Evolutionary conservation across 2,888 invertebrate species (phyloP), one percentile per base, ranked within the genome.

Genomic region (Zootermopsis nevadensis): DNA sequence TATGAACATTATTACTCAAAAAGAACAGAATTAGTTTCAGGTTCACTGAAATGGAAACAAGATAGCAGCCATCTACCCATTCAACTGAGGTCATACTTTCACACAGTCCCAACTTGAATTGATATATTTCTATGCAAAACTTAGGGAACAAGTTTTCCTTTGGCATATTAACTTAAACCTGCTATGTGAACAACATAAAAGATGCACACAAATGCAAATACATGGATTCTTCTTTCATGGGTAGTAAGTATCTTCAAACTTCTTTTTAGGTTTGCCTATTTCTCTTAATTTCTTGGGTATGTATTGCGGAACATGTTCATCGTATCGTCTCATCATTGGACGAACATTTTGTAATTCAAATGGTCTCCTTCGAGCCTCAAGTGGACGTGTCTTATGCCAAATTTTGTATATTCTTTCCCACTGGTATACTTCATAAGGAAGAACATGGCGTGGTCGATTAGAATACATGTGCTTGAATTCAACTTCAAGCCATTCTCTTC

Each of bases 351-450:
- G 89, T 83, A 93, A 89, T 88, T 96, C 94, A 89, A 95, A 97
- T 87, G 93, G 94, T 79, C 95, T 91, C 81, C 92, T 90, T 86
- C 91, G 94, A 12, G 94, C 91, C 80, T 96, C 96, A 89, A 94
- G 88, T 77, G 92, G 92, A 84, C 95, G 91, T 0, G 94, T 95
- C 22, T 95, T 92, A 87, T 93, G 90, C 87, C 94, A 90, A 31
- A 84, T 79, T 79, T 96, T 94, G 88, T 96, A 97, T 85, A 97
- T 94, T 85, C 92, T 92, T 88, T 97, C 96, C 97, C 97, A 98
- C 83, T 93, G 88, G 87, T 95, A 94, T 55, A 94, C 90, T 90
- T 97, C 96, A 33, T 95, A 94, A 22, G 89, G 84, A 74, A 92
- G 89, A 31, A 91, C 90, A 87, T 93, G 92, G 83, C 93, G 91